Evolutionary conservation across 2,888 invertebrate genomes (phyloP), one percentile per base, ranked within the genome.

Genomic region (Pseudococcus jackbeardsleyi): DNA sequence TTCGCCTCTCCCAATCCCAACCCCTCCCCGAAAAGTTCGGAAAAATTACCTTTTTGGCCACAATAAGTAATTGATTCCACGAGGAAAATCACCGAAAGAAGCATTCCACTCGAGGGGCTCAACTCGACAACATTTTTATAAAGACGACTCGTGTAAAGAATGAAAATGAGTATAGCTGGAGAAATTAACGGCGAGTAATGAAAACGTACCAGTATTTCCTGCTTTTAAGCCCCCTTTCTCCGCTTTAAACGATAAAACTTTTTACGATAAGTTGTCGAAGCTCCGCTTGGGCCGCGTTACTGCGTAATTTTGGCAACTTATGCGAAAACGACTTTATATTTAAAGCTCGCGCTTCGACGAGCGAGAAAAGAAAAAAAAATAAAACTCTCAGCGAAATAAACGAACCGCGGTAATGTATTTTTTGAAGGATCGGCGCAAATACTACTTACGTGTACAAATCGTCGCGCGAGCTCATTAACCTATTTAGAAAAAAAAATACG

Each of bases 371-470:
- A 77, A 77, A 33, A 77, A n/a, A 77, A 77, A 77, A 77, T 39
- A 33, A 33, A 33, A 77, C 77, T 77, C 77, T 39, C n/a, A 54
- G 54, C 17, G 42, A 77, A 77, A 77, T 77, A 77, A 77, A 77
- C 77, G 77, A 77, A 42, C 77, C 77, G 77, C 42, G 77, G 42
- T 77, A 77, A 77, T 77, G 77, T 77, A 77, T 77, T 77, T 33
- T 42, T 77, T 77, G 42, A 77, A 77, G 42, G 77, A 42, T 42
- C 77, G 17, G 77, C 17, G 26, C 19, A 77, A 54, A 54, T 54
- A 54, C 15, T 15, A 50, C 48, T 50, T 54, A 54, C 54, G 54
- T 54, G 54, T 77, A 77, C 77, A 77, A 77, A 77, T 77, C 15
- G 42, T 33, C 26, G 26, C 26, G 1, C 42, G 77, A 33, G 77